Evolutionary conservation across 2,797 vertebrate genomes (phyloP).

Genomic region (Siniperca undulata): DNA sequence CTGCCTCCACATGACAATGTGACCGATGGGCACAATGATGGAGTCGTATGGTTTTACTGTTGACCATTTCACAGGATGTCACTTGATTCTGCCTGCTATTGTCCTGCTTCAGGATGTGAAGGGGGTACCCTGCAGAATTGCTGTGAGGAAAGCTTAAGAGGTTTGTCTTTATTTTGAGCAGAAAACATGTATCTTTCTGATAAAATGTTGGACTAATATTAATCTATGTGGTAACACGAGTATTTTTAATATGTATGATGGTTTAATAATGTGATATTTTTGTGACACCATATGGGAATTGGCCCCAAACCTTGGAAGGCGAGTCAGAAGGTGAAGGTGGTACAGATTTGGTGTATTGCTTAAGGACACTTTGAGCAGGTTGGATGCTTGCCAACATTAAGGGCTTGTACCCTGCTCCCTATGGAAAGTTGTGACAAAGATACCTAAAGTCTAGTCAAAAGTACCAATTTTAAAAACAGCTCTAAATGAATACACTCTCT

Average conservation of each 20-base stretch:
- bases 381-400: conserved; percentile 62
- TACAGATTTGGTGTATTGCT: conserved; percentile 61
- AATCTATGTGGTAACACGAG: background rate
- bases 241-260: background rate
- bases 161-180: background rate
- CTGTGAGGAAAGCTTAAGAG: background rate
- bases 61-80: conserved; percentile 36
- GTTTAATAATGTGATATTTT: conserved; percentile 20
- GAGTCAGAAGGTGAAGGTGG: conserved; percentile 59
- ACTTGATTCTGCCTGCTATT: conserved; percentile 18
- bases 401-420: conserved; percentile 35
- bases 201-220: conserved; percentile 8
- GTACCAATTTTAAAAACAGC: conserved; percentile 5
- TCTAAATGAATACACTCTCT: background rate
- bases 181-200: background rate
- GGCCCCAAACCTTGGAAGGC: conserved; percentile 37
- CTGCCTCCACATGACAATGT: conserved; percentile 39
- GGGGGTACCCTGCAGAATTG: background rate
- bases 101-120: conserved; percentile 9
- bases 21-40: conserved; percentile 56
- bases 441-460: background rate
- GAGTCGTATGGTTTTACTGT: conserved; percentile 33
- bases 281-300: conserved; percentile 34
- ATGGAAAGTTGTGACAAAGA: conserved; percentile 34
- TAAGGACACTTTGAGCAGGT: conserved; percentile 62